A percentile compares a stretch with the other conserved stretches of the same genome.
phyloP scores from a whole-genome alignment of 2,888 invertebrate genomes.

The Chrysopilus asiliformis region DNA sequence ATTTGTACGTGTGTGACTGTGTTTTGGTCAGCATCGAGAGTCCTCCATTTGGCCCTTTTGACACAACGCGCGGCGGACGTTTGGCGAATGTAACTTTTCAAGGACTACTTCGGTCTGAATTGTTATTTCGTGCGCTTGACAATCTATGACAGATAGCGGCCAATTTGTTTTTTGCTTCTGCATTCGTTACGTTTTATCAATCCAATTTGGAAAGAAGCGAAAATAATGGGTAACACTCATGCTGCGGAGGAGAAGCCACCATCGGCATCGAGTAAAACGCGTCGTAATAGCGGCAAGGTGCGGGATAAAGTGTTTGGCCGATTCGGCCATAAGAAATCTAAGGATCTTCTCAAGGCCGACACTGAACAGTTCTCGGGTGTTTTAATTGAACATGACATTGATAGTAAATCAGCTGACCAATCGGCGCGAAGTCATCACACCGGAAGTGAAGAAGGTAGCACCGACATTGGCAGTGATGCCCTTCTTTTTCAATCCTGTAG shows the following conservation, averaged over 20 bases:
- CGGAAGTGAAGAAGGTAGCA: constrained; percentile 7
- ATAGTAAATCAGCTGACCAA: constrained; percentile 3
- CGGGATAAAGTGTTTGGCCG: constrained; percentile 25
- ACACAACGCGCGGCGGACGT: no score
- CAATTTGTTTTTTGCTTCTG: neutral
- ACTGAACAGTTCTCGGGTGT: constrained; percentile 11
- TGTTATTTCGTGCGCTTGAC: neutral
- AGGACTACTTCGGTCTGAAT: no score
- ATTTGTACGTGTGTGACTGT: no score
- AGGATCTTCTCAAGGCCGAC: constrained; percentile 3
- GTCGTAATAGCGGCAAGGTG: constrained; percentile 25
- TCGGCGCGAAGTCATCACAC: constrained; percentile 1
- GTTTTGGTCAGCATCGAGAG: no score
- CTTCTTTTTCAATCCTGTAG: constrained; percentile 5
- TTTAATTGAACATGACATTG: constrained; percentile 13
- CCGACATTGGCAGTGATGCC: constrained; percentile 7
- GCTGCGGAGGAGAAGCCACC: constrained; percentile 4
- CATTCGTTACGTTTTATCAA: no score
- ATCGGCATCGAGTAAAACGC: constrained; percentile 12
- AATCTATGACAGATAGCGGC: no score
- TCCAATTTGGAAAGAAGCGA: no score
- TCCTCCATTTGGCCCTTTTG: no score
- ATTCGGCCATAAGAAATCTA: constrained; percentile 20
- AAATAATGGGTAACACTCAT: constrained; percentile 8
- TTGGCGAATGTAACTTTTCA: no score